phyloP scores from a whole-genome alignment of 2,113 vertebrate species.

The cattle (Bos taurus) region DNA sequence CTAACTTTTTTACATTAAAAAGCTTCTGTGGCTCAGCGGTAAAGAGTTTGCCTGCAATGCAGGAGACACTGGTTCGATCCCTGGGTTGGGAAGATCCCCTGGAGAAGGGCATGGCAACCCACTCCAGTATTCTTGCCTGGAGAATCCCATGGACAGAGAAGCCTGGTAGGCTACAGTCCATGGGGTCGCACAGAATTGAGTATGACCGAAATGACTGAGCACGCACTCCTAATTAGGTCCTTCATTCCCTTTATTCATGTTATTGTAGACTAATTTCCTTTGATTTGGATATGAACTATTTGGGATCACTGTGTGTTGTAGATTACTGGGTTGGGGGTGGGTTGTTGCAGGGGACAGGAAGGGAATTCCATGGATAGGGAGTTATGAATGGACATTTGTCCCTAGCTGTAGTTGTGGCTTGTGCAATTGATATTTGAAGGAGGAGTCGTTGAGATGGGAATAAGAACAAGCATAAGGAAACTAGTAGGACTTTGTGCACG shows the following conservation, averaged over 20 bases:
- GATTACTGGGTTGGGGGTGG: background rate
- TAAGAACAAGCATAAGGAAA: background rate
- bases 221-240: rapidly evolving
- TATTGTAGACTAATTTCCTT: background rate
- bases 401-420: background rate
- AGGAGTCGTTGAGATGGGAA: background rate
- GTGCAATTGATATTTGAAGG: background rate
- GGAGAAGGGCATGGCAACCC: background rate
- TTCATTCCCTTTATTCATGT: background rate
- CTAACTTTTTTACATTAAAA: background rate
- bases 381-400: background rate
- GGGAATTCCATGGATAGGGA: background rate
- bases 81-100: background rate
- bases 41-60: background rate
- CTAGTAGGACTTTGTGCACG: background rate
- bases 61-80: background rate
- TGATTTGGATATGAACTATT: background rate
- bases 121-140: background rate
- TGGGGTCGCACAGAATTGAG: background rate
- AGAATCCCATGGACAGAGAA: background rate
- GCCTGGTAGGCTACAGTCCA: background rate
- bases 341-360: background rate
- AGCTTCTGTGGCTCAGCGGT: background rate
- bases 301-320: background rate
- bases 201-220: background rate